phyloP scores from a whole-genome alignment of 2,113 vertebrate genomes.

The Esox niger region DNA sequence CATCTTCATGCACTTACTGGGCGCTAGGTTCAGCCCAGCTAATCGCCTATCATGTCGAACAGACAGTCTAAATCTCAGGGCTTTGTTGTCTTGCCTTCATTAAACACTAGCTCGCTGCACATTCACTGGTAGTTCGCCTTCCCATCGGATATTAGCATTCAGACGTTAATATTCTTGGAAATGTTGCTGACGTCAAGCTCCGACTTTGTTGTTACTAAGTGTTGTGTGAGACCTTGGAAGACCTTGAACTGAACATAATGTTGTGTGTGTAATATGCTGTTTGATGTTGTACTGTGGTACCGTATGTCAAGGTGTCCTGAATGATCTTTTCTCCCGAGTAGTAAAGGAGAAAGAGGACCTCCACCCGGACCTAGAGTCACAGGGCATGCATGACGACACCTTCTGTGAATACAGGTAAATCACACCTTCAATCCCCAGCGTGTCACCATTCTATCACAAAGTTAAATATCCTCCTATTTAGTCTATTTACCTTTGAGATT shows the following conservation, averaged over 20 bases:
- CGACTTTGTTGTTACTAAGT: neutral
- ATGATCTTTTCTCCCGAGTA: conserved; percentile 50
- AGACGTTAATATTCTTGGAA: neutral
- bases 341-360: conserved; percentile 98
- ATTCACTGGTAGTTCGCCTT: conserved; percentile 24
- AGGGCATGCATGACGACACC: conserved; percentile 93
- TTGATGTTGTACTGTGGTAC: neutral
- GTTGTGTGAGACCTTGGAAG: conserved; percentile 4
- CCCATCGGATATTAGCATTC: conserved; percentile 2
- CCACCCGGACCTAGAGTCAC: conserved; percentile 91
- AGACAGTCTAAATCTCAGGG: conserved; percentile 34
- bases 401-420: conserved; percentile 97
- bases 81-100: conserved; percentile 53
- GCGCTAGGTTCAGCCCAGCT: conserved; percentile 39
- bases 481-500: neutral
- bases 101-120: conserved; percentile 45
- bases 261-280: neutral
- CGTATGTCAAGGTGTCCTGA: neutral
- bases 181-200: neutral
- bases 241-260: neutral
- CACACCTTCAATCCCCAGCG: conserved; percentile 10
- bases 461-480: neutral
- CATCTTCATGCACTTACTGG: conserved; percentile 60
- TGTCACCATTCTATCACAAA: conserved; percentile 13
- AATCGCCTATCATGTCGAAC: conserved; percentile 49